Conservation (phyloP, 2,113 vertebrate species). For the Ceyx melanurus region DNA sequence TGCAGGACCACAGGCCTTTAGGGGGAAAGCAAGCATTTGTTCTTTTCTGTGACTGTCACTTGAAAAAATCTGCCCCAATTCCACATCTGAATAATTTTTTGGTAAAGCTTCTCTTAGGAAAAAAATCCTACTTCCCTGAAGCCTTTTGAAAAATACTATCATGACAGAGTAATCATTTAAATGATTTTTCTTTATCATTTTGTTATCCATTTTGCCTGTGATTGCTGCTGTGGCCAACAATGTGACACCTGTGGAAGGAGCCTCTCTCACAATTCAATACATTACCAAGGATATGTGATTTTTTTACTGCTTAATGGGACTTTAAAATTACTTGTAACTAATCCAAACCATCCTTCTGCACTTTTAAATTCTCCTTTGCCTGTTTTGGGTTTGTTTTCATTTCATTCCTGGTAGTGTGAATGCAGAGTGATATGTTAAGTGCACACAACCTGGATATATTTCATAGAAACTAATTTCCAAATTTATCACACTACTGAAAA, state of each 20-base stretch:
- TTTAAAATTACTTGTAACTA: constrained; percentile 18
- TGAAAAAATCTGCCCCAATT: background rate
- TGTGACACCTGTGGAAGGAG: background rate
- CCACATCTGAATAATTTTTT: background rate
- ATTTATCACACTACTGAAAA: constrained; percentile 66
- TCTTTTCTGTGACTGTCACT: background rate
- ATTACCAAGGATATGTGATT: background rate
- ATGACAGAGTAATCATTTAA: background rate
- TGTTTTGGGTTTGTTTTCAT: background rate
- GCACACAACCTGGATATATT: constrained; percentile 31
- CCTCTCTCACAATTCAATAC: constrained; percentile 13
- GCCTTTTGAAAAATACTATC: background rate
- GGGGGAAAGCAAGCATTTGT: background rate
- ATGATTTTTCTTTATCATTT: constrained; percentile 11
- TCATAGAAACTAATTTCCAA: constrained; percentile 57
- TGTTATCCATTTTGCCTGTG: constrained; percentile 11
- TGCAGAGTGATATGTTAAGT: constrained; percentile 37
- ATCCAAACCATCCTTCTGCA: background rate
- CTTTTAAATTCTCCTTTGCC: background rate
- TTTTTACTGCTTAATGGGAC: constrained; percentile 23
- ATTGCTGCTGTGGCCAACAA: background rate
- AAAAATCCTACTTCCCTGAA: constrained; percentile 1
- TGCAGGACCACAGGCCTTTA: background rate
- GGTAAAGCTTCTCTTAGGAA: background rate
- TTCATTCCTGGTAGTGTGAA: constrained; percentile 1